A percentile compares a stretch with the other conserved stretches of the same genome.
phyloP scores from a whole-genome alignment of 2,797 vertebrate species.

The Ctenosaura bakeri region DNA sequence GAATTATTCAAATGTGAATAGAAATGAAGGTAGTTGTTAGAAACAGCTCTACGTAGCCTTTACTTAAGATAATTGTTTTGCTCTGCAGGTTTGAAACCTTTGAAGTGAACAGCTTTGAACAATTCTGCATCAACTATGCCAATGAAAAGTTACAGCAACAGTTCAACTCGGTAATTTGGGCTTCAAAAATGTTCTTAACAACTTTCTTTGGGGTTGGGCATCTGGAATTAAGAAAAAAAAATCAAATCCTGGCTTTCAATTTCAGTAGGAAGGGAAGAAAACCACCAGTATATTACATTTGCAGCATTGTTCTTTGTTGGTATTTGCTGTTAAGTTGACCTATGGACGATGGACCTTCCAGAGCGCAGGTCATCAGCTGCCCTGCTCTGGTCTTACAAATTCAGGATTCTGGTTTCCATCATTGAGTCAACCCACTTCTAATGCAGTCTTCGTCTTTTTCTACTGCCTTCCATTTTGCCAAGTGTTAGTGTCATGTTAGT shows the following conservation, averaged over 20 bases:
- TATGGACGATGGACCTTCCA: too few relatives aligned
- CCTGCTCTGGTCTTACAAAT: too few relatives aligned
- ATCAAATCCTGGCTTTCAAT: background rate
- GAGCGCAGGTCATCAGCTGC: too few relatives aligned
- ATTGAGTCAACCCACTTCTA: too few relatives aligned
- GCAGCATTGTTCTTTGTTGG: too few relatives aligned
- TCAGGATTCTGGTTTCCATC: too few relatives aligned
- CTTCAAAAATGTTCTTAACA: background rate
- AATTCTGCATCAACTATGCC: constrained; percentile 99
- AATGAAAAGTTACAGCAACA: constrained; percentile 99
- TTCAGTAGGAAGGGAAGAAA: background rate
- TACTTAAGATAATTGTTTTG: background rate
- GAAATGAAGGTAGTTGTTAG: background rate
- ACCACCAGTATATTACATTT: background rate
- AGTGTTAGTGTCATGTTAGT: too few relatives aligned
- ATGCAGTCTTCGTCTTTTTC: too few relatives aligned
- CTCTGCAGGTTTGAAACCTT: constrained; percentile 94
- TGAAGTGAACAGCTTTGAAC: constrained; percentile 96
- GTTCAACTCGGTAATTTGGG: constrained; percentile 91
- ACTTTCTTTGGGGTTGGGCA: background rate
- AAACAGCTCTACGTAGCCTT: background rate
- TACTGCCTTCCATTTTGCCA: too few relatives aligned
- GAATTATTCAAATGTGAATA: background rate
- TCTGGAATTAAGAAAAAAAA: background rate
- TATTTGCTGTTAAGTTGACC: too few relatives aligned